Conservation (phyloP, 2,113 vertebrate genomes). For the Carlito syrichta region DNA sequence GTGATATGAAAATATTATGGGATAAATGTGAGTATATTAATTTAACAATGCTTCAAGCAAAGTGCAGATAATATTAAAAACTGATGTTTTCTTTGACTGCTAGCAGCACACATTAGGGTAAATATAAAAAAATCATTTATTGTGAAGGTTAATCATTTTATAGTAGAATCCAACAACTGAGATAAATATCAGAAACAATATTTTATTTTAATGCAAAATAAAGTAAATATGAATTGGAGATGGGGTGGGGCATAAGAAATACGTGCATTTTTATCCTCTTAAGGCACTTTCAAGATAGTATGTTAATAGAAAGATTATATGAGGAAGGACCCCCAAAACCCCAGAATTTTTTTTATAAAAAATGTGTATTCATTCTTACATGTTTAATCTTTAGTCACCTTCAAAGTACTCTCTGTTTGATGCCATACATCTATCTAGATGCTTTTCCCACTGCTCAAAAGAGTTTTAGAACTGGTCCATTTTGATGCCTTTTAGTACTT, state of each 20-base stretch:
- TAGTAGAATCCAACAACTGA: background rate
- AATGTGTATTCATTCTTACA: no score
- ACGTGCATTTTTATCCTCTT: background rate
- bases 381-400: no score
- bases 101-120: background rate
- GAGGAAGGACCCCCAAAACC: no score
- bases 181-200: background rate
- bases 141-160: background rate
- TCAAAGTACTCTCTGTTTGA: no score
- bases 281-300: background rate
- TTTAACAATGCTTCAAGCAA: constrained; percentile 26
- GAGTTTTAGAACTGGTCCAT: no score
- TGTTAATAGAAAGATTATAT: background rate
- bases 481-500: no score
- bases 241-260: background rate
- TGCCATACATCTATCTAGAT: no score
- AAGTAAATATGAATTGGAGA: background rate
- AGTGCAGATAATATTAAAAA: constrained; percentile 16
- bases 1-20: background rate
- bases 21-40: constrained; percentile 2
- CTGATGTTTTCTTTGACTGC: background rate
- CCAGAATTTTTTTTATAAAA: no score
- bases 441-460: no score
- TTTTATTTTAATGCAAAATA: background rate
- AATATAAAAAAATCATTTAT: constrained; percentile 13